Percentiles rank a stretch among this genome's conserved stretches.
phyloP scores from a whole-genome alignment of 2,888 invertebrate species.

The Archips crataeganus region DNA sequence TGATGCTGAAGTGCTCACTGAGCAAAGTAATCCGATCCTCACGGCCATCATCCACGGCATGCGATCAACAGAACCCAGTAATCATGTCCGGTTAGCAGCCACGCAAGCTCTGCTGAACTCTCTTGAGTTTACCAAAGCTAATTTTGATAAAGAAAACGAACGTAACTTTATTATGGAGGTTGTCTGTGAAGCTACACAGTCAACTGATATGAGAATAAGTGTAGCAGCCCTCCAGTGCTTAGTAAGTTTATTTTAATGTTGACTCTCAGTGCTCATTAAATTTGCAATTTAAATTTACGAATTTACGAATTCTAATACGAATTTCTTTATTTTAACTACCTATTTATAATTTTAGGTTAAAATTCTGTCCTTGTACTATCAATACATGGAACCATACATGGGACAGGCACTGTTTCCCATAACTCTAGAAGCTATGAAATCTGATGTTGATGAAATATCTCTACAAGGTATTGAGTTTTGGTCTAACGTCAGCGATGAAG shows the following conservation, averaged over 20 bases:
- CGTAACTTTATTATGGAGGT: constrained; percentile 99
- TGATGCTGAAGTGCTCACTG: constrained; percentile 95
- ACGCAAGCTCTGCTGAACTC: constrained; percentile 98
- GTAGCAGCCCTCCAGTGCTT: constrained; percentile 99
- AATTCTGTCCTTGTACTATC: constrained; percentile 99
- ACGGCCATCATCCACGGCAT: constrained; percentile 99
- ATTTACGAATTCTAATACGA: no score
- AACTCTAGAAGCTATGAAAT: constrained; percentile 99
- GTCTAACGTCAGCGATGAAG: constrained; percentile 99
- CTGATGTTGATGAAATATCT: constrained; percentile 97
- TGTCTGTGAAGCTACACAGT: constrained; percentile 99
- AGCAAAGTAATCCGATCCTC: constrained; percentile 97
- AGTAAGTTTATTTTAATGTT: constrained; percentile 78
- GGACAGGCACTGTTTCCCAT: constrained; percentile 98
- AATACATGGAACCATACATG: constrained; percentile 99
- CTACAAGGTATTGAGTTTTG: constrained; percentile 99
- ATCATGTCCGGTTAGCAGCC: constrained; percentile 97
- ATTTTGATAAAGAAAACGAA: constrained; percentile 99
- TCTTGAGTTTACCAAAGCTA: constrained; percentile 98
- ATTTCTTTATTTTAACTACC: constrained; percentile 24
- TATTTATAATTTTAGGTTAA: constrained; percentile 83
- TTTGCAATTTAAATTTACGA: no score
- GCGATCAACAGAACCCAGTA: constrained; percentile 96
- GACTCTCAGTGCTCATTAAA: neutral
- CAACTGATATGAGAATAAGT: constrained; percentile 94